Base-by-base conservation (phyloP, 1,140 invertebrate species). In the Octopus sinensis region DNA sequence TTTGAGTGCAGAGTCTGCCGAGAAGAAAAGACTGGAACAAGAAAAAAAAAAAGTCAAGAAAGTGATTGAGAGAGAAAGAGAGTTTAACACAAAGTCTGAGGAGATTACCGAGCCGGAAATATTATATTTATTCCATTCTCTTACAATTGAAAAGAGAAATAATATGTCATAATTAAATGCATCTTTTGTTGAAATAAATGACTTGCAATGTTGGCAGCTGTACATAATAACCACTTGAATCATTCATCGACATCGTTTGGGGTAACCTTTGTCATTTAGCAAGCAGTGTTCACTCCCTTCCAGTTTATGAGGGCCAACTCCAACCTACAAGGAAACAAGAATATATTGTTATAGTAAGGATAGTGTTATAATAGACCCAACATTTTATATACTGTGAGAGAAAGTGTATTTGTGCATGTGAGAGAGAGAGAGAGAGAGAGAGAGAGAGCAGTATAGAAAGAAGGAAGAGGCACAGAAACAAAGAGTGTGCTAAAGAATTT, bases 321-420 rank as follows among this genome's bases (percentile, higher is more conserved):
- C 84, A 75, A 85, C 82, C 84, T 85, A 13, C 52, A 80, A 78
- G 10, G 79, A 13, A 80, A 73, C 52, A 80, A 77, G n/a, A 80
- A 77, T 76, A 68, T 53, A 5, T 7, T 52, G 51, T 78, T 5
- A 71, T n/a, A 30, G 0, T 30, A 53, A n/a, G 43, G 53, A 30
- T 30, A n/a, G 30, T 23, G 23, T 53, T 51, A 51, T 17, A 52
- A 6, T 76, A 43, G 52, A 75, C 53, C 51, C 12, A 76, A 71
- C 13, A 81, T 76, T 53, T 17, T 12, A 23, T 43, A 53, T 43
- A 17, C 23, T 68, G 62, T 12, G 23, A n/a, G 30, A 73, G 9
- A 80, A 76, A 30, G 23, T 51, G 23, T 23, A 23, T 23, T 23
- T 23, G 23, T 23, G 23, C 23, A 23, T 23, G 23, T 23, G 23